Conservation (phyloP, 2,797 vertebrate species). For the Sphaeramia orbicularis region DNA sequence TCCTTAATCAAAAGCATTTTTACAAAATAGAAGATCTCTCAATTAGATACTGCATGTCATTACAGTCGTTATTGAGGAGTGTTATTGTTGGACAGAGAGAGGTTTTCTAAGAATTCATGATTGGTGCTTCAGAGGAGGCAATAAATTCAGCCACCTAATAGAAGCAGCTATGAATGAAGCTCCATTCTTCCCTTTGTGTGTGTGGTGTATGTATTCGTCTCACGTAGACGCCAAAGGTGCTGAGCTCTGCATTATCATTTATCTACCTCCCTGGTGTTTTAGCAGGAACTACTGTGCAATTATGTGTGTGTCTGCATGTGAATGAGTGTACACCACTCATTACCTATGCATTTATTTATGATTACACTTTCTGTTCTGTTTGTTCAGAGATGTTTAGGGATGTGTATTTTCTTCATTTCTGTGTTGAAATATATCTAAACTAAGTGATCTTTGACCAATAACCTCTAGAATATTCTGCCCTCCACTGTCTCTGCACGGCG, state of each 20-base stretch:
- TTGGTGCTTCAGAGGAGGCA: conserved; percentile 5
- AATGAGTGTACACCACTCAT: not conserved
- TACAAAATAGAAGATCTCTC: not conserved
- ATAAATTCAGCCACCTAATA: conserved; percentile 45
- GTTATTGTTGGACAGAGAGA: conserved; percentile 36
- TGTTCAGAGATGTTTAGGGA: conserved; percentile 1
- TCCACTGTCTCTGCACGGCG: conserved; percentile 55
- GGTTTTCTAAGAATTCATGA: conserved; percentile 33
- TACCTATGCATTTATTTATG: too few relatives aligned
- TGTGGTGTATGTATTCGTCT: conserved; percentile 47
- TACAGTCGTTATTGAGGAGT: conserved; percentile 34
- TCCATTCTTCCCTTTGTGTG: conserved; percentile 63
- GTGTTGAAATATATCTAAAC: conserved; percentile 11
- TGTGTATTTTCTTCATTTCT: conserved; percentile 1
- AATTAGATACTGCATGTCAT: conserved; percentile 31
- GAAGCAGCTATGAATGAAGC: conserved; percentile 51
- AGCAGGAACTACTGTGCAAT: not conserved
- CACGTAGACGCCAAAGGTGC: conserved; percentile 57
- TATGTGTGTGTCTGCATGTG: not conserved
- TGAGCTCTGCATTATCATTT: conserved; percentile 55
- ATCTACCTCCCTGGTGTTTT: conserved; percentile 19
- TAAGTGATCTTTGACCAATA: conserved; percentile 56
- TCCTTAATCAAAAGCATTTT: not conserved
- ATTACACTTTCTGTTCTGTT: not conserved
- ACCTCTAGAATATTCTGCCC: conserved; percentile 49